These are phyloP conservation scores for Rhabdomys pumilio DNA, from an alignment of 2,797 vertebrate species.

Conservation along the genomic window DNA sequence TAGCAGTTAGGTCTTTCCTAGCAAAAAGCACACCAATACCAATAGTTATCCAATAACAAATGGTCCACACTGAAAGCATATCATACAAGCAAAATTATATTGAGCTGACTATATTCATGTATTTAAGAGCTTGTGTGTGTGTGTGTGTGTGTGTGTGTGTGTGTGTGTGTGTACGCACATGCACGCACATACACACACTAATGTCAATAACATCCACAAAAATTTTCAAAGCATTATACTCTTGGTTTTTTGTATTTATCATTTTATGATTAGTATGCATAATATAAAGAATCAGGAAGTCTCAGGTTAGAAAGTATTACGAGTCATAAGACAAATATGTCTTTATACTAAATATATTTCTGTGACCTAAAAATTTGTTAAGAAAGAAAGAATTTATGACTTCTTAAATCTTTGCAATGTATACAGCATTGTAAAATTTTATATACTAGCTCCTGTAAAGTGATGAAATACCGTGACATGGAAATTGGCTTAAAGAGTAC, in stretches of 20 bases:
- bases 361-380: background rate
- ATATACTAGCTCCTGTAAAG: background rate
- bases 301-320: background rate
- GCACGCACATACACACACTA: no score
- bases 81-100: background rate
- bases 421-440: background rate
- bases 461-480: background rate
- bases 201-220: background rate
- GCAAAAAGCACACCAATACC: background rate
- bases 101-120: background rate
- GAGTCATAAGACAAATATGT: background rate
- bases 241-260: background rate
- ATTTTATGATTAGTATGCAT: background rate
- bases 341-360: slow-evolving; percentile 19
- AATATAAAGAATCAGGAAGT: background rate
- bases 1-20: background rate
- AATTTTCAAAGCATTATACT: background rate
- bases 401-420: background rate
- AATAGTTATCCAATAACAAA: background rate
- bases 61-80: slow-evolving; percentile 6
- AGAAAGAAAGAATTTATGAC: background rate
- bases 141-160: no score
- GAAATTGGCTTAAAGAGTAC: background rate
- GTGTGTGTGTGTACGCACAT: rapidly evolving
- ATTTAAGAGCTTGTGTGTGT: background rate